Evolutionary conservation across 2,888 invertebrate species (phyloP).

Genomic region (Gymnosoma rotundatum): DNA sequence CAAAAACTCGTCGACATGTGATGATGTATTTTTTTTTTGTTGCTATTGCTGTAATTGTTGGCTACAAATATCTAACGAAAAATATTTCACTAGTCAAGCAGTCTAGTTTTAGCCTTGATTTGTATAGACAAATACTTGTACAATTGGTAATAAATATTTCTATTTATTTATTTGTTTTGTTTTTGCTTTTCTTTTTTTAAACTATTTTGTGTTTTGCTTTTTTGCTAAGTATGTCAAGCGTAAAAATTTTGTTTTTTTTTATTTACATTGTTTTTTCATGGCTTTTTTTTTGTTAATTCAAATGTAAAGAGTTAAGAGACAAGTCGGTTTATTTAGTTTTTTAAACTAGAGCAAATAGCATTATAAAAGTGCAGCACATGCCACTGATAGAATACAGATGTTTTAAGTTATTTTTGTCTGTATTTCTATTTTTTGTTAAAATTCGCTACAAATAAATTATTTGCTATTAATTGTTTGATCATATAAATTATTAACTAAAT

Average conservation of each 20-base stretch:
- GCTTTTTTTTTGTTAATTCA: neutral
- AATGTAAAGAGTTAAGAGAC: neutral
- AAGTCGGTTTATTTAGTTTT: conserved; percentile 2
- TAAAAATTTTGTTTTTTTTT: conserved; percentile 1
- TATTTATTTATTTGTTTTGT: neutral
- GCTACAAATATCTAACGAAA: neutral
- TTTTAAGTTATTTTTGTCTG: neutral
- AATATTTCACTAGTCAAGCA: conserved; percentile 51
- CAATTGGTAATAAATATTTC: conserved; percentile 46
- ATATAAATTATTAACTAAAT: too few relatives aligned
- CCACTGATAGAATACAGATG: conserved; percentile 32
- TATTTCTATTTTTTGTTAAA: too few relatives aligned
- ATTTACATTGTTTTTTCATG: neutral
- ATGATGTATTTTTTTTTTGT: neutral
- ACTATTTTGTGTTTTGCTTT: conserved; percentile 2
- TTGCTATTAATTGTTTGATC: too few relatives aligned
- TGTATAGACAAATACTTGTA: conserved; percentile 18
- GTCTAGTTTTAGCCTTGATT: conserved; percentile 65
- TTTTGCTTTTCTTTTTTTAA: conserved; percentile 2
- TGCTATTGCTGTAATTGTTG: neutral
- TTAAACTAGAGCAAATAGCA: conserved; percentile 10
- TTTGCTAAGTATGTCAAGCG: conserved; percentile 36
- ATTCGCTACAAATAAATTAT: too few relatives aligned
- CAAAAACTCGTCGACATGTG: neutral
- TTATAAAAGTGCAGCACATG: neutral